phyloP scores from a whole-genome alignment of 2,797 vertebrate genomes.

The Channa striata region DNA sequence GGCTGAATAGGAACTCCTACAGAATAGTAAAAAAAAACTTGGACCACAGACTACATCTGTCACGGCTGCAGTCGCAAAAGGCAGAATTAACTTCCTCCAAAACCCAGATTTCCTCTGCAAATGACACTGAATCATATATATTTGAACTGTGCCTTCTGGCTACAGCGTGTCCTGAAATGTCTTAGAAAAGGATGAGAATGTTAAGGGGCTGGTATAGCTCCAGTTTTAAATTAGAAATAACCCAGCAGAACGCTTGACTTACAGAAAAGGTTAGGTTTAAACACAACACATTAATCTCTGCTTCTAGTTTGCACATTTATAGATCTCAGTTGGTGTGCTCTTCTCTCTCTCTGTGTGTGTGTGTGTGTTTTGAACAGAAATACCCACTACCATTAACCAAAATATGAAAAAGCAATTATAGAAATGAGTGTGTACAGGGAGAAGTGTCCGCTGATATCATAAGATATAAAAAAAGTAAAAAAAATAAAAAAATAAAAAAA shows the following conservation, averaged over 20 bases:
- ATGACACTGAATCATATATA: constrained; percentile 82
- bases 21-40: constrained; percentile 15
- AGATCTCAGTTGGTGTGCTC: constrained; percentile 31
- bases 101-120: constrained; percentile 81
- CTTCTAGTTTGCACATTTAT: constrained; percentile 69
- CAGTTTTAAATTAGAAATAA: constrained; percentile 84
- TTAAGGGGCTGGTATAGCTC: constrained; percentile 74
- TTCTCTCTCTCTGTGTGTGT: constrained; percentile 13
- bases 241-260: constrained; percentile 77
- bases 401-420: constrained; percentile 71
- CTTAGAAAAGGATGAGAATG: constrained; percentile 84
- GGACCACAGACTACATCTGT: constrained; percentile 52
- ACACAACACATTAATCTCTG: constrained; percentile 82
- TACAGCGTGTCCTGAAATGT: constrained; percentile 80
- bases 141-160: constrained; percentile 83
- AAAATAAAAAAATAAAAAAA: too few species aligned
- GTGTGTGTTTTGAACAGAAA: constrained; percentile 33
- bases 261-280: constrained; percentile 82
- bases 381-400: constrained; percentile 45
- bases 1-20: constrained; percentile 23
- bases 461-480: constrained; percentile 45
- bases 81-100: constrained; percentile 75
- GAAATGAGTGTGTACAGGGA: constrained; percentile 58
- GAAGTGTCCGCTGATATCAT: constrained; percentile 38
- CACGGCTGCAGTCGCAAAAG: constrained; percentile 56